phyloP scores from a whole-genome alignment of 2,888 invertebrate species.

The Teleogryllus oceanicus region DNA sequence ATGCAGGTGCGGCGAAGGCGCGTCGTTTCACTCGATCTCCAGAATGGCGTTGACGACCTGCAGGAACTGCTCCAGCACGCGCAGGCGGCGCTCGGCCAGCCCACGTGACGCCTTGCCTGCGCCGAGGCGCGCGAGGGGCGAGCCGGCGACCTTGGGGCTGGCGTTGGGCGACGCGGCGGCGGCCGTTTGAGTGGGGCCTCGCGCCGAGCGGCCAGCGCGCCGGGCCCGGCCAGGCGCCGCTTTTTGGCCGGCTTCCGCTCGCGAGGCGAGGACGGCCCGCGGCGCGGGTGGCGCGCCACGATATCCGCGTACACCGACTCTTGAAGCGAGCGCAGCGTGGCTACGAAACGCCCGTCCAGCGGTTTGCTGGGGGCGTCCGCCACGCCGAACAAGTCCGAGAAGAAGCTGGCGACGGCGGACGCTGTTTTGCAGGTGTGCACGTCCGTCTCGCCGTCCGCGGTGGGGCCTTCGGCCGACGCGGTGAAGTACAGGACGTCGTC shows the following conservation, averaged over 20 bases:
- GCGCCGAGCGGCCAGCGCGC: not conserved
- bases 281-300: not conserved
- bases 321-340: not conserved
- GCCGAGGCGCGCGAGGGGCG: not conserved
- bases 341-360: not conserved
- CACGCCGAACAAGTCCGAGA: not conserved
- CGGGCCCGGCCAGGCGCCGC: not conserved
- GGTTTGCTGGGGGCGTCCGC: not conserved
- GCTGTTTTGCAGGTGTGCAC: not conserved
- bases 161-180: not conserved
- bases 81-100: not conserved
- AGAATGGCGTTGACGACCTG: not conserved
- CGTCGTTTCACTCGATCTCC: not conserved
- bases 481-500: conserved; percentile 6
- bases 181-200: too few species aligned
- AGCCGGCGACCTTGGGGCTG: not conserved
- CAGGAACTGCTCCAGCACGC: not conserved
- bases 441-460: too few species aligned
- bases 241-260: not conserved
- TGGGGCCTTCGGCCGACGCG: not conserved
- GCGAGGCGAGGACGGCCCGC: not conserved
- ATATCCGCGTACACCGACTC: not conserved
- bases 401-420: not conserved
- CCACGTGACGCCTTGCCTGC: not conserved
- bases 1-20: too few species aligned